Evolutionary conservation across 1,140 invertebrate species (phyloP), one percentile per base, ranked within the genome.

Genomic region (Coenobita brevimanus): DNA sequence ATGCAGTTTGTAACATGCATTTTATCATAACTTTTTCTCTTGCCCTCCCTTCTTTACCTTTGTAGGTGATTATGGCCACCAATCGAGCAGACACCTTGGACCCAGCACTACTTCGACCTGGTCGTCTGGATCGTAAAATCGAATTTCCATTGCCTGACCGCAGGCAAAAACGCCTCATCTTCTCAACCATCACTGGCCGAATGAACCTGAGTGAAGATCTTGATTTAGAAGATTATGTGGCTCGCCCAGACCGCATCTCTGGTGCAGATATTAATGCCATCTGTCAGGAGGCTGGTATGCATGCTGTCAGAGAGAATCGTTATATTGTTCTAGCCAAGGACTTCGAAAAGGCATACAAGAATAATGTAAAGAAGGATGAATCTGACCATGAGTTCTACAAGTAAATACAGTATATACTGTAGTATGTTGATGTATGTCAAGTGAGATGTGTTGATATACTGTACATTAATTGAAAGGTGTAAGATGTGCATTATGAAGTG

Each of bases 131-230:
- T 93, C 94, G 99, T 90, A 99, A 99, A 94, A 99, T 99, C 89
- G 99, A 99, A 93, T 99, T 99, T 92, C 99, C 99, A 4, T 92
- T 99, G 33, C 99, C 99, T 0, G 99, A 99, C 94, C 94, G 99
- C 41, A 94, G 99, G 86, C 99, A 99, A 92, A 99, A 99, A 92
- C 97, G 99, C 90, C 93, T 99, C 3, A 97, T 99, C 88, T 99
- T 99, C 93, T 97, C 98, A 21, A 99, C 99, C 0, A 99, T 99
- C 88, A 99, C 99, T 0, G 94, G 96, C 0, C 99, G 98, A 92
- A 99, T 99, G 99, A 99, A 99, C 93, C 94, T 99, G n/a, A 98
- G 97, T 90, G 99, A 99, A 92, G 99, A 99, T 93, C 98, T 99
- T 0, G 99, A 99, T 93, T 93, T 99, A 1, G 99, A 99, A 92